Percentiles rank a stretch among this genome's conserved stretches.
Conservation (phyloP, 2,113 vertebrate genomes). For the Scophthalmus maximus region DNA sequence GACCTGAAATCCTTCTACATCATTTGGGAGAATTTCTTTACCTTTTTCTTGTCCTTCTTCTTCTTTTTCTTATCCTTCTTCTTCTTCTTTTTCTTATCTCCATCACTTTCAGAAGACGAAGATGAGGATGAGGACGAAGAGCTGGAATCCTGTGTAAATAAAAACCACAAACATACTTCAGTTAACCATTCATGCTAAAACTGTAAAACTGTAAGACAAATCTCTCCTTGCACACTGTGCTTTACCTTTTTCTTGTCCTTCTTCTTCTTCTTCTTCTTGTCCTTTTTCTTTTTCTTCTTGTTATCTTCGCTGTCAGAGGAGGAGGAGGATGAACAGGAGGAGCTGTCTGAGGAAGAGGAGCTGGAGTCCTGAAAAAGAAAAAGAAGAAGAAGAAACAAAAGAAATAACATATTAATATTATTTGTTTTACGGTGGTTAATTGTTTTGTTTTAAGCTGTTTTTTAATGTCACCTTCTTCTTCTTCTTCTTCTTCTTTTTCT, state of each 20-base stretch:
- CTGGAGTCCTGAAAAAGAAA: constrained; percentile 55
- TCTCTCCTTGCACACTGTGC: neutral
- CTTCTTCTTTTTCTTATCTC: constrained; percentile 62
- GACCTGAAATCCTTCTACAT: neutral
- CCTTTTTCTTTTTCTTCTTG: constrained; percentile 72
- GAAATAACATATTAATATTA: neutral
- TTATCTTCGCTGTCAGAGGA: constrained; percentile 71
- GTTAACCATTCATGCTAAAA: neutral
- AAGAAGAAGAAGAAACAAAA: neutral
- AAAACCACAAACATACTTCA: neutral
- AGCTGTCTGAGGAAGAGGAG: constrained; percentile 66
- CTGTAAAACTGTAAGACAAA: neutral
- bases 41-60: constrained; percentile 55
- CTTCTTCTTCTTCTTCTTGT: constrained; percentile 61
- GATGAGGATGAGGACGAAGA: constrained; percentile 60
- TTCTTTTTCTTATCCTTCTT: constrained; percentile 57
- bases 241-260: constrained; percentile 63
- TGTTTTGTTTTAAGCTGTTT: too few relatives aligned
- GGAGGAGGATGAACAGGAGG: constrained; percentile 59
- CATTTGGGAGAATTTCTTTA: neutral
- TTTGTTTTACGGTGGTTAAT: constrained; percentile 1
- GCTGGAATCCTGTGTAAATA: constrained; percentile 60
- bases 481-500: constrained; percentile 54
- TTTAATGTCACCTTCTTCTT: constrained; percentile 51
- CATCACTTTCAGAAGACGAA: constrained; percentile 65